Percentiles rank a stretch among this genome's conserved stretches.
Conservation (phyloP, 2,888 invertebrate species). For the Drosophila paramelanica region DNA sequence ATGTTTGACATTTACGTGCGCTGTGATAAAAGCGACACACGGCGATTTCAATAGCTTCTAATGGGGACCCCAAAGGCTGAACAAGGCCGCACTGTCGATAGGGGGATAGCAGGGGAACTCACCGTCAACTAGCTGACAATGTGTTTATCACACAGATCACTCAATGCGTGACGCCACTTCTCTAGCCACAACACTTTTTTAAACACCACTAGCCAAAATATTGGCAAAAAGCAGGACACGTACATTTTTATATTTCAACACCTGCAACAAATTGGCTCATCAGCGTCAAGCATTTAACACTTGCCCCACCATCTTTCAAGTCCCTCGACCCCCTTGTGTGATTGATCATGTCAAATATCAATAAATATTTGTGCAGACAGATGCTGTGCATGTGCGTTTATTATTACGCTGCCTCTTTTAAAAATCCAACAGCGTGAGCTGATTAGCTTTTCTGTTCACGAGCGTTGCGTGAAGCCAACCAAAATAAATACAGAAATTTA, state of each 20-base stretch:
- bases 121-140: slow-evolving; percentile 6
- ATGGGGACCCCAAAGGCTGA: slow-evolving; percentile 26
- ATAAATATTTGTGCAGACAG: slow-evolving; percentile 69
- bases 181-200: slow-evolving; percentile 22
- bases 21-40: slow-evolving; percentile 56
- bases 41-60: slow-evolving; percentile 14
- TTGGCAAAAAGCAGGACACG: slow-evolving; percentile 30
- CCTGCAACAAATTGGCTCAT: slow-evolving; percentile 69
- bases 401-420: slow-evolving; percentile 26
- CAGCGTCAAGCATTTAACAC: slow-evolving; percentile 52
- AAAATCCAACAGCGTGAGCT: slow-evolving; percentile 39
- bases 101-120: neutral
- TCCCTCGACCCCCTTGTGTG: slow-evolving; percentile 18
- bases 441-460: slow-evolving; percentile 69
- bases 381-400: slow-evolving; percentile 50
- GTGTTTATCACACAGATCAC: slow-evolving; percentile 30
- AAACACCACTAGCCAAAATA: slow-evolving; percentile 44
- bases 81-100: slow-evolving; percentile 14
- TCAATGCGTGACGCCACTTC: slow-evolving; percentile 5
- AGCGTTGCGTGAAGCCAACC: slow-evolving; percentile 37
- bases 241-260: slow-evolving; percentile 71
- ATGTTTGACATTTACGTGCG: slow-evolving; percentile 68
- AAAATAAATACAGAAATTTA: slow-evolving; percentile 32
- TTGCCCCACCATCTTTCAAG: slow-evolving; percentile 3
- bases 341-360: slow-evolving; percentile 73